Evolutionary conservation across 1,140 invertebrate species (phyloP).

Genomic region (Camponotus floridanus): DNA sequence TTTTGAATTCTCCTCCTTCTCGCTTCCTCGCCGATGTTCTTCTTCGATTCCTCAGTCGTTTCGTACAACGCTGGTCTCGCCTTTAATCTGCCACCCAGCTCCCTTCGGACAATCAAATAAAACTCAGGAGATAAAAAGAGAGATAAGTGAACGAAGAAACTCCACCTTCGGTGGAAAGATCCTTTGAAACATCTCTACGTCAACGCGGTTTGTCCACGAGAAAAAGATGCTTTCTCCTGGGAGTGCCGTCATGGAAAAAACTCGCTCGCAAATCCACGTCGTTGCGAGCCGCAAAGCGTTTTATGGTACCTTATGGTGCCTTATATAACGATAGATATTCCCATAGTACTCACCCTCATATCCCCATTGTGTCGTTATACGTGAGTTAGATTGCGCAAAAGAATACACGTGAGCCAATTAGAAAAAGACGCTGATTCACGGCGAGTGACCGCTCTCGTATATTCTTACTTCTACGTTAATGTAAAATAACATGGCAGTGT

Average conservation of each 20-base stretch:
- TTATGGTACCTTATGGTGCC: constrained; percentile 16
- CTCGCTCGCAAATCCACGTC: constrained; percentile 21
- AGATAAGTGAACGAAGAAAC: constrained; percentile 59
- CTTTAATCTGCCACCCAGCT: constrained; percentile 50
- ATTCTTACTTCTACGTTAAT: background rate
- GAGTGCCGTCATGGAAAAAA: constrained; percentile 50
- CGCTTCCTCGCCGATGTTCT: background rate
- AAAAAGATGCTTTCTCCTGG: constrained; percentile 57
- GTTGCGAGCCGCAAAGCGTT: constrained; percentile 45
- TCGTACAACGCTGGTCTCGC: constrained; percentile 20
- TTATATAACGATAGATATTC: background rate
- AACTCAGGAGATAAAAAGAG: constrained; percentile 68
- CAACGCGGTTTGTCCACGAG: constrained; percentile 46
- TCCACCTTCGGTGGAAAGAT: constrained; percentile 46
- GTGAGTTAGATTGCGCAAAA: background rate
- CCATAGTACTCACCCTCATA: background rate
- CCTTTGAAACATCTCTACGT: constrained; percentile 58
- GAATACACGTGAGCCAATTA: constrained; percentile 14
- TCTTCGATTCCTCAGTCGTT: constrained; percentile 21
- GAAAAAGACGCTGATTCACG: background rate
- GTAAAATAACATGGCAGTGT: background rate
- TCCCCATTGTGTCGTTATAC: constrained; percentile 15
- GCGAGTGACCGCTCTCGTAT: background rate
- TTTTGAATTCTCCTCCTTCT: background rate
- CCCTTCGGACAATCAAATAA: constrained; percentile 64